Conservation (phyloP, 2,888 invertebrate species). For the Amphipyra tragopoginis region DNA sequence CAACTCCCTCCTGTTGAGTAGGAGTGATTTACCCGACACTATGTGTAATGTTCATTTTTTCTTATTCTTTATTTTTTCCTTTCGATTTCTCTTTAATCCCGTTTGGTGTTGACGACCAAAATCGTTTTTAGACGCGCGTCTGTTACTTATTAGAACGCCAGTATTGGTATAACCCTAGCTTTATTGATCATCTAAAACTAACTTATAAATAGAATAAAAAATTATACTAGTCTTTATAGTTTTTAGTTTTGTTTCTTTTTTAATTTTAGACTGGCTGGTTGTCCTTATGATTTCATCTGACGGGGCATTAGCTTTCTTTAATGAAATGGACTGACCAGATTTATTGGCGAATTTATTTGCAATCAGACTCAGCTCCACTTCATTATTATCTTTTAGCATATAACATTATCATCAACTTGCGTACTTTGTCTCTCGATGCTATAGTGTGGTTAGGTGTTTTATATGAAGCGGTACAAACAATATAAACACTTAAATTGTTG, state of each 20-base stretch:
- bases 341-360: not conserved
- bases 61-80: slow-evolving; percentile 72
- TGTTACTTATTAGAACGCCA: slow-evolving; percentile 54
- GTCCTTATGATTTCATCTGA: slow-evolving; percentile 73
- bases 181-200: slow-evolving; percentile 55
- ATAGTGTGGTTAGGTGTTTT: slow-evolving; percentile 46
- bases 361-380: slow-evolving; percentile 62
- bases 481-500: slow-evolving; percentile 68
- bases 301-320: slow-evolving; percentile 73
- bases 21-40: slow-evolving; percentile 82
- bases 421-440: slow-evolving; percentile 45
- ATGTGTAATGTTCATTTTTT: slow-evolving; percentile 76
- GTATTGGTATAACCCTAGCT: slow-evolving; percentile 58
- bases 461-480: slow-evolving; percentile 66
- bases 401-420: slow-evolving; percentile 76
- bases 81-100: slow-evolving; percentile 69
- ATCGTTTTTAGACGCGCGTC: slow-evolving; percentile 85
- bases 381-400: slow-evolving; percentile 75
- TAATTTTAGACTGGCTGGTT: slow-evolving; percentile 77
- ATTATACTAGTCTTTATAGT: slow-evolving; percentile 49
- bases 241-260: slow-evolving; percentile 63
- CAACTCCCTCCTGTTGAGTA: slow-evolving; percentile 79
- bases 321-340: slow-evolving; percentile 66
- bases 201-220: slow-evolving; percentile 42
- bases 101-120: slow-evolving; percentile 89